Base-by-base conservation (phyloP, 2,797 vertebrate genomes). In the Urosaurus nigricauda region DNA sequence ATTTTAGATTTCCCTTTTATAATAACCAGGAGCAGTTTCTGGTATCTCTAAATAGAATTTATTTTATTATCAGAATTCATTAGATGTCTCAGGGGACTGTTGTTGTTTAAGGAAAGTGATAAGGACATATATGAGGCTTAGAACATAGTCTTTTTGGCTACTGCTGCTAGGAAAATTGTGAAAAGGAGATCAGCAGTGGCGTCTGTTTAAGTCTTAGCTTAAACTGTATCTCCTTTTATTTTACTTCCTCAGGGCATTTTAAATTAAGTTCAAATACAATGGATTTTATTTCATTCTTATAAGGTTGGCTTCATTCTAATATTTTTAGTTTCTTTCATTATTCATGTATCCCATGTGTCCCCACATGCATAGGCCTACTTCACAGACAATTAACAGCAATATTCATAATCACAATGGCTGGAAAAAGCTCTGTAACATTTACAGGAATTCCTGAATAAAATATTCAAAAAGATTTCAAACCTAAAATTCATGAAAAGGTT, bases 171-270 rank as follows among this genome's bases (percentile, higher is more conserved):
- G 56, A 40, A 63, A 21, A 4, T 37, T 8, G 26, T 29, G 16
- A 21, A 35, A 79, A 79, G 32, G 17, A 11, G 2, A 63, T 37
- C 13, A 63, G 56, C 21, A 63, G 79, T 24, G 58, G 29, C 29
- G 11, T 35, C 11, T 14, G 35, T 26, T 4, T 60, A 60, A 60
- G 58, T 60, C 19, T 21, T 60, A 19, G 19, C 19, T 60, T 21
- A 21, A 86, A 26, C 16, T 12, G 17, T 16, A 43, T 11, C 43
- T 12, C 0, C 26, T 12, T 24, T 2, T 1, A 0, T 2, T 77
- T 0, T 65, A 9, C 53, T 9, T 56, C 47, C 51, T 56, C n/a
- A 53, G 56, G 40, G 40, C 40, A 43, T 43, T 24, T 26, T 29
- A 29, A 77, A 78, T 47, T 12, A 24, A 29, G 26, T 78, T 80